A percentile compares a stretch with the other conserved stretches of the same genome.
Conservation (phyloP, 23 tunicate genomes). For the Trididemnum nubilum region DNA sequence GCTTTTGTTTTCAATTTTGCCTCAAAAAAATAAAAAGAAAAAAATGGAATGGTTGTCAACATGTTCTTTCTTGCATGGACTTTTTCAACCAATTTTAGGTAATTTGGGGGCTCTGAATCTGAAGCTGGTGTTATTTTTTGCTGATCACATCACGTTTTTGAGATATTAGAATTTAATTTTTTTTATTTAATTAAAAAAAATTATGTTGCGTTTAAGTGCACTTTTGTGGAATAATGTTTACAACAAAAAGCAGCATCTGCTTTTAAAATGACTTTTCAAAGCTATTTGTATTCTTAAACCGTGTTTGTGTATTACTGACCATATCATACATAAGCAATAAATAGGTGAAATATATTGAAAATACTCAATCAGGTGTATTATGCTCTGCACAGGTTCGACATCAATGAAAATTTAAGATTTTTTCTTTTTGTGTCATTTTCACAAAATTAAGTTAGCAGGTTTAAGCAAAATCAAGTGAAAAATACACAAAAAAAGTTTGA, state of each 20-base stretch:
- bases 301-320: not conserved
- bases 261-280: not conserved
- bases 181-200: not conserved
- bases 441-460: no score
- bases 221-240: no score
- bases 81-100: not conserved
- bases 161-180: not conserved
- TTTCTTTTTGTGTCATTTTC: no score
- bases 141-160: conserved; percentile 17
- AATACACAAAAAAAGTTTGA: no score
- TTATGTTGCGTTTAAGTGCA: not conserved
- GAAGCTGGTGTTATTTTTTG: conserved; percentile 2
- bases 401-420: no score
- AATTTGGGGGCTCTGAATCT: conserved; percentile 3
- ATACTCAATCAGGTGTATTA: not conserved
- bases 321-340: no score
- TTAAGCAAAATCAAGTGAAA: no score
- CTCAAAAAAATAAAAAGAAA: no score
- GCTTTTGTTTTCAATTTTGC: no score
- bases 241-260: no score
- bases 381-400: no score
- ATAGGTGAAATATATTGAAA: not conserved
- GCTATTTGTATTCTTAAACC: not conserved
- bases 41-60: no score
- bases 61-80: not conserved